phyloP scores from a whole-genome alignment of 2,113 vertebrate genomes.

The Paradoxurus hermaphroditus region DNA sequence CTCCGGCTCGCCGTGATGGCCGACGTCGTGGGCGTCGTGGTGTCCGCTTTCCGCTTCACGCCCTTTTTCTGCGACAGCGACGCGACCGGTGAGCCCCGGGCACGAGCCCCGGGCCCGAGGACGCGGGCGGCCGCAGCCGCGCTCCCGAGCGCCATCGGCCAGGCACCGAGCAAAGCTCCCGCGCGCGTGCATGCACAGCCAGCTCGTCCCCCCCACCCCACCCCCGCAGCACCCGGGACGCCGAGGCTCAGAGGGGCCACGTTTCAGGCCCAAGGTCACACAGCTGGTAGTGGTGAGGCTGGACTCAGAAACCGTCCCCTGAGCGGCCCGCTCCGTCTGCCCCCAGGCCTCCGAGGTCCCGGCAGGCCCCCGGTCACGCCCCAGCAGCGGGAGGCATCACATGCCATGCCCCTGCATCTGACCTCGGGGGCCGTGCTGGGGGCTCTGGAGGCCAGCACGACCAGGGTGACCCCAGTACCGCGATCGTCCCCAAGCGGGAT shows the following conservation, averaged over 20 bases:
- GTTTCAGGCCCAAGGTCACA: constrained; percentile 44
- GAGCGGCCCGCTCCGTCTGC: neutral
- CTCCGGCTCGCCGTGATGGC: constrained; percentile 90
- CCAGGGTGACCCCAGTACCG: rapidly evolving
- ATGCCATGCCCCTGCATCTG: neutral
- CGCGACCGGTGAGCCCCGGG: neutral
- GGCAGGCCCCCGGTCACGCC: rapidly evolving
- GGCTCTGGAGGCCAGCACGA: neutral
- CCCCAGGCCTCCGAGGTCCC: rapidly evolving
- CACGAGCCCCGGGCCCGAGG: rapidly evolving
- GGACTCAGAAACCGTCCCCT: neutral
- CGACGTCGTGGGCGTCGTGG: constrained; percentile 95
- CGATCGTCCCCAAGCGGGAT: neutral
- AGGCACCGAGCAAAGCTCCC: neutral
- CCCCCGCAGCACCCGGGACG: neutral
- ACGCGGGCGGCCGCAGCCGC: rapidly evolving
- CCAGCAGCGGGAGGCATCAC: neutral
- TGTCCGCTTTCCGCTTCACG: constrained; percentile 97
- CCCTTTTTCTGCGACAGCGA: constrained; percentile 92
- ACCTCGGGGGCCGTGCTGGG: rapidly evolving
- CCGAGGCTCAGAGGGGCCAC: constrained; percentile 9
- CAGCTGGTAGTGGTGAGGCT: constrained; percentile 28
- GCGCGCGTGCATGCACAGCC: neutral
- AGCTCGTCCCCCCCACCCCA: neutral
- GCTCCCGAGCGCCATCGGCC: neutral